phyloP scores from a whole-genome alignment of 2,888 invertebrate species.

The Pseudococcus longispinus region DNA sequence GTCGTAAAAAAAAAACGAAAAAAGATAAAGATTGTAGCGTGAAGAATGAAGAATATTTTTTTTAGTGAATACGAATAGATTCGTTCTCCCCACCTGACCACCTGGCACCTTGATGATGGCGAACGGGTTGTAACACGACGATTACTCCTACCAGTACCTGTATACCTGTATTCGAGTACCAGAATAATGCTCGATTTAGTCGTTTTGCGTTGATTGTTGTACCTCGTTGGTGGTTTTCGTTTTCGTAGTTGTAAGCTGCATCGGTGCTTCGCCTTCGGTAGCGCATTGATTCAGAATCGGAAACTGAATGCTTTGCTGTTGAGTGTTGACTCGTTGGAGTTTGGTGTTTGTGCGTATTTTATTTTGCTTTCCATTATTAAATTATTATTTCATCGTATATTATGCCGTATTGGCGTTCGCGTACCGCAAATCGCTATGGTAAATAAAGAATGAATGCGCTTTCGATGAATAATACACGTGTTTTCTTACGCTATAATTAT shows the following conservation, averaged over 20 bases:
- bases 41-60: background rate
- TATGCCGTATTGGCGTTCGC: background rate
- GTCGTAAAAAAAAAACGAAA: background rate
- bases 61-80: background rate
- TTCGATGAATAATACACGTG: background rate
- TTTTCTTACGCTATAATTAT: background rate
- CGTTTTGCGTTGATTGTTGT: background rate
- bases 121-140: background rate
- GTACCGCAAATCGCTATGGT: background rate
- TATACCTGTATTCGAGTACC: background rate
- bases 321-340: background rate
- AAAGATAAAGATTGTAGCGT: background rate
- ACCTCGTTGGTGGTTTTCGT: no score
- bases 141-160: conserved; percentile 7
- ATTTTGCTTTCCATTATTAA: background rate
- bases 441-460: background rate
- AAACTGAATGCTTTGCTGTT: background rate
- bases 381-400: background rate
- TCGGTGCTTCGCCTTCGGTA: background rate
- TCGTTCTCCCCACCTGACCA: conserved; percentile 10
- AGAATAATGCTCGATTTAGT: background rate
- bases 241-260: background rate
- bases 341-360: background rate
- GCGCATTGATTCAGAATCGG: background rate
- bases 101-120: background rate